Conservation (phyloP, 2,888 invertebrate genomes). For the Drosophila antonietae region DNA sequence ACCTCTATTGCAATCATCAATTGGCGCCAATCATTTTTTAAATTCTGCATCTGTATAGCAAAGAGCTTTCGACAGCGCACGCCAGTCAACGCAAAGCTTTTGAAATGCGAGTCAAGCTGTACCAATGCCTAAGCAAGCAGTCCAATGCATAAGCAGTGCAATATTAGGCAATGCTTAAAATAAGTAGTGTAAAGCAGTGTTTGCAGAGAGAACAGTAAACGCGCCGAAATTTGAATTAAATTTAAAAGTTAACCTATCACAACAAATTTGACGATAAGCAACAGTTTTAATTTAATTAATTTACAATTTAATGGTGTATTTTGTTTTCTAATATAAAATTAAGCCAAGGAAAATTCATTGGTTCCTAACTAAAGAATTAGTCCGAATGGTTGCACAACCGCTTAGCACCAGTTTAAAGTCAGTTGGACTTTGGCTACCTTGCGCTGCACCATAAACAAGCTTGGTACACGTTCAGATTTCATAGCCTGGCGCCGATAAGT, state of each 20-base stretch:
- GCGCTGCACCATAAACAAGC: slow-evolving; percentile 46
- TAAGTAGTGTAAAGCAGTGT: slow-evolving; percentile 10
- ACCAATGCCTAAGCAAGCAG: slow-evolving; percentile 21
- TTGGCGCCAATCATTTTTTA: slow-evolving; percentile 2
- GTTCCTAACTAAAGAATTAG: background rate
- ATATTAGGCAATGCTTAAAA: slow-evolving; percentile 11
- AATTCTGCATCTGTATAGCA: slow-evolving; percentile 1
- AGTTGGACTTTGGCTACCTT: slow-evolving; percentile 44
- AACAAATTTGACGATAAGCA: background rate
- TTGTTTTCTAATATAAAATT: background rate
- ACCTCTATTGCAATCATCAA: background rate
- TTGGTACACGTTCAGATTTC: slow-evolving; percentile 55
- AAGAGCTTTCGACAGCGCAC: background rate
- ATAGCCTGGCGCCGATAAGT: slow-evolving; percentile 49
- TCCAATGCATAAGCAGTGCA: slow-evolving; percentile 12
- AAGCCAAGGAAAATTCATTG: too few species aligned
- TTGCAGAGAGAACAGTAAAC: background rate
- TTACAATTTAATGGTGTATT: background rate
- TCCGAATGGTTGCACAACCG: background rate
- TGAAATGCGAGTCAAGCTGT: background rate
- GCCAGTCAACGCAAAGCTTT: background rate
- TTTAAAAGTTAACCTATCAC: background rate
- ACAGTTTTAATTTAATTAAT: background rate
- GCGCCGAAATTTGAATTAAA: slow-evolving; percentile 8
- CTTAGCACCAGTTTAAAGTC: slow-evolving; percentile 1